phyloP scores from a whole-genome alignment of 2,888 invertebrate genomes.

The Lasioglossum morio region DNA sequence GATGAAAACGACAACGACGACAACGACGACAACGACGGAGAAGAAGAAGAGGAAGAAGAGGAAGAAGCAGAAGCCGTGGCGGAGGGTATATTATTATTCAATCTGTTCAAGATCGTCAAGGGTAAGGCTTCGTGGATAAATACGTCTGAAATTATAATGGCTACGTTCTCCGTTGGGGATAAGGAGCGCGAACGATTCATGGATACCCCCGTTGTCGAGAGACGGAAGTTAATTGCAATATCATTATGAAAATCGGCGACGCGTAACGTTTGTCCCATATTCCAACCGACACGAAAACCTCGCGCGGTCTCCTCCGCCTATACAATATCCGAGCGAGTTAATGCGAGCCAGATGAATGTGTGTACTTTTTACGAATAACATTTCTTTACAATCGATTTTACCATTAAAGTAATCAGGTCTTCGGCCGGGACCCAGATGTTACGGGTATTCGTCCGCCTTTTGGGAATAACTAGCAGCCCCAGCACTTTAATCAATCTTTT shows the following conservation, averaged over 20 bases:
- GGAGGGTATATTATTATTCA: slow-evolving; percentile 48
- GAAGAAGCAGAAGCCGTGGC: background rate
- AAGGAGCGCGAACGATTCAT: slow-evolving; percentile 16
- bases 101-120: slow-evolving; percentile 35
- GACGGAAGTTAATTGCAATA: slow-evolving; percentile 59
- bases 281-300: slow-evolving; percentile 35
- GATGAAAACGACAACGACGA: background rate
- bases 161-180: slow-evolving; percentile 16
- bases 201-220: slow-evolving; percentile 37
- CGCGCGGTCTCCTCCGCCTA: slow-evolving; percentile 7
- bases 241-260: slow-evolving; percentile 60
- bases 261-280: slow-evolving; percentile 55
- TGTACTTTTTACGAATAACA: slow-evolving; percentile 21
- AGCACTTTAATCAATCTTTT: slow-evolving; percentile 18
- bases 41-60: background rate
- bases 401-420: slow-evolving; percentile 49
- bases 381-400: slow-evolving; percentile 26
- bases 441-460: background rate
- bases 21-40: background rate
- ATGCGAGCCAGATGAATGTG: slow-evolving; percentile 23
- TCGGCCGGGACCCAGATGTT: slow-evolving; percentile 8
- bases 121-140: slow-evolving; percentile 41
- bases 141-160: slow-evolving; percentile 48
- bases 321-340: slow-evolving; percentile 25
- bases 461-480: slow-evolving; percentile 23